Conservation (phyloP, 2,888 invertebrate species). For the Euzophera pinguis region DNA sequence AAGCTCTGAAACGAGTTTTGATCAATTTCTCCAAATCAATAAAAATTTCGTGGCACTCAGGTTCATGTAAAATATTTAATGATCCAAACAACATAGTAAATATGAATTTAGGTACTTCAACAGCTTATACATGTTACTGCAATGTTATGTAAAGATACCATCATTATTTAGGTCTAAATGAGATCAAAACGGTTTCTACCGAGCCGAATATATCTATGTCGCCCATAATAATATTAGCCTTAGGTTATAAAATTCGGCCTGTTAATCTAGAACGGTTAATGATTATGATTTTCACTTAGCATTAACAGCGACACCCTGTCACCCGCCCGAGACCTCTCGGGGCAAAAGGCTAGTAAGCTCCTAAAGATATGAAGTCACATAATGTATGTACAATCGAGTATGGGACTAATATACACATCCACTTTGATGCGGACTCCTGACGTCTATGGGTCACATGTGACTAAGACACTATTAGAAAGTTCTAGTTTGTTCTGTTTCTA, state of each 20-base stretch:
- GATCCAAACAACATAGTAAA: no score
- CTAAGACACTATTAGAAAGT: not conserved
- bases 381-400: constrained; percentile 59
- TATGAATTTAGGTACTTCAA: no score
- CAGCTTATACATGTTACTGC: not conserved
- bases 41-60: no score
- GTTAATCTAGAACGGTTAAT: constrained; percentile 49
- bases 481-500: not conserved
- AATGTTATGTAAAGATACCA: not conserved
- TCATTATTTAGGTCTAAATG: not conserved
- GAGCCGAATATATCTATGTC: constrained; percentile 14
- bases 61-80: no score
- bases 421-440: constrained; percentile 31
- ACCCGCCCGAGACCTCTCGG: constrained; percentile 71
- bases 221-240: constrained; percentile 21
- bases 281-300: constrained; percentile 70
- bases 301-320: constrained; percentile 78
- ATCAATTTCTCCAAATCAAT: not conserved
- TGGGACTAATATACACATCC: constrained; percentile 35
- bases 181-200: constrained; percentile 1
- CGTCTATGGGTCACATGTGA: constrained; percentile 6
- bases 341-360: constrained; percentile 79
- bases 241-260: constrained; percentile 26
- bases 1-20: not conserved
- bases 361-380: constrained; percentile 76